Evolutionary conservation across 2,113 vertebrate species (phyloP), one percentile per base, ranked within the genome.

Genomic region (Tylochromis polylepis): DNA sequence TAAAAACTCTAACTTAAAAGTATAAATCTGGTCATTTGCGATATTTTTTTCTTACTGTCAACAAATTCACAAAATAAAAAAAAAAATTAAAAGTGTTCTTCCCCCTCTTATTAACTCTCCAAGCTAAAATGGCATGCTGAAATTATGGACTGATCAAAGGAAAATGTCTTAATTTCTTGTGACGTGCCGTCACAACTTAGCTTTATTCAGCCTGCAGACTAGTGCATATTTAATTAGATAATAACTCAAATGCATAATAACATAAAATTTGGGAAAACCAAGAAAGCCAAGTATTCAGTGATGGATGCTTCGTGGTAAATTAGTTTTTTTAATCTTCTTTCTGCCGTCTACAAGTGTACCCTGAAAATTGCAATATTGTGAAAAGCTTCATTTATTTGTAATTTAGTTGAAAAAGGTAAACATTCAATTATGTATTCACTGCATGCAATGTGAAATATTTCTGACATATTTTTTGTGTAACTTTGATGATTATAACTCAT

Each of bases 1-100:
- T 96, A 92, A 91, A 95, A 85, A 91, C 92, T 91, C 82, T 94
- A 94, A 94, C 93, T 94, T 90, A 88, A 79, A 83, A 87, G 79
- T 59, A 53, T 8, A 36, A 84, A 31, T 51, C 60, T 14, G 51
- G 79, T 51, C 49, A 80, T 77, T 16, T 20, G 60, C 22, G 22
- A 4, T 36, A 43, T 53, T 87, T 51, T 51, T 85, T 77, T 65
- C 8, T 53, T 38, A 29, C 6, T 34, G 55, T 80, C 77, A 86
- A 77, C 75, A 49, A 86, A 85, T n/a, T 20, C 18, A 58, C 4
- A 5, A 84, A 83, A 46, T 65, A 5, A 62, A 24, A 53, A 38
- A 16, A 18, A 11, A 60, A 8, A 3, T 0, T 10, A 10, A 24
- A 14, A 6, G 9, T 29, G 15, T 18, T 51, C 8, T 18, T 8